These are phyloP conservation scores for Mylabris phalerata DNA, from an alignment of 1,140 invertebrate species.

Conservation along the genomic window DNA sequence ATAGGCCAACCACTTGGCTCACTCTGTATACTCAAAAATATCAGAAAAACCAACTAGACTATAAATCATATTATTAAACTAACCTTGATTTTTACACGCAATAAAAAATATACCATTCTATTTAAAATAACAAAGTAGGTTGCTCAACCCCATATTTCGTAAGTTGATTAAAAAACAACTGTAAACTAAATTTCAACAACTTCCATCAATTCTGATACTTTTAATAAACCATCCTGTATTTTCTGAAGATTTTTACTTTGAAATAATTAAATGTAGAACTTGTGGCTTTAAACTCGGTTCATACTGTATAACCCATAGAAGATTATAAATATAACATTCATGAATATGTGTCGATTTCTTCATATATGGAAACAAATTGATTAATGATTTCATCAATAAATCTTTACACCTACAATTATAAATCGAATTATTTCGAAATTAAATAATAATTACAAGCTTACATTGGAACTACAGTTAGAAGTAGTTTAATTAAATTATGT, in stretches of 20 bases:
- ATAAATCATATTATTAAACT: no score
- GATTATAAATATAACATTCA: constrained; percentile 57
- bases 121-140: no score
- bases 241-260: constrained; percentile 48
- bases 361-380: constrained; percentile 57
- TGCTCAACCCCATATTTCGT: no score
- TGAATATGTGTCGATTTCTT: constrained; percentile 48
- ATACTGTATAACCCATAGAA: constrained; percentile 58
- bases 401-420: constrained; percentile 47
- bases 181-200: no score
- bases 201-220: no score
- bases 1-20: no score
- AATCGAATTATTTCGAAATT: constrained; percentile 9
- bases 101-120: no score
- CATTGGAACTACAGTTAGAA: constrained; percentile 57
- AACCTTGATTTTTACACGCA: no score
- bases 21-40: no score
- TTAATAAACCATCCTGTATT: no score
- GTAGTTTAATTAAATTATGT: constrained; percentile 49
- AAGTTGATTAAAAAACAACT: no score
- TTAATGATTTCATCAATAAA: constrained; percentile 47
- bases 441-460: constrained; percentile 38
- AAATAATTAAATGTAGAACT: constrained; percentile 59
- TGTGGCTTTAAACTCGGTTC: constrained; percentile 51
- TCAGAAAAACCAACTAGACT: no score